Percentiles rank a stretch among this genome's conserved stretches.
Evolutionary conservation across 92 coral and sea anemone species (phyloP).

Genomic region (Zoanthus gigantus): DNA sequence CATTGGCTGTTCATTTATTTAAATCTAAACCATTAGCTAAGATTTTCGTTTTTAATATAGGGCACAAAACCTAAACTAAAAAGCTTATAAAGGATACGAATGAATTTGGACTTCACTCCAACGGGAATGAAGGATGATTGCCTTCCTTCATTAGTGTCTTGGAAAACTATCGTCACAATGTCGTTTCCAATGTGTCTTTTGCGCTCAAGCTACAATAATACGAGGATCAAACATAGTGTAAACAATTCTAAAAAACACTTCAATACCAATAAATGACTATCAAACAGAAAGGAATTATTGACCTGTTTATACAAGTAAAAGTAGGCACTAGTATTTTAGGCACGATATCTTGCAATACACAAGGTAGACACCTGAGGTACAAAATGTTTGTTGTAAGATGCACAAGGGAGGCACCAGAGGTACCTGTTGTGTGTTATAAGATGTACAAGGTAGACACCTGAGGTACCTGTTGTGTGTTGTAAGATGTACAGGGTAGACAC

Average conservation of each 20-base stretch:
- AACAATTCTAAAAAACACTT: background rate
- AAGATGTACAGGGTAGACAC: background rate
- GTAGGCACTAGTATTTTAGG: no score
- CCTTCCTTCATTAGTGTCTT: slow-evolving; percentile 83
- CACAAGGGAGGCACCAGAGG: background rate
- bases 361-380: no score
- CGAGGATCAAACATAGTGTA: background rate
- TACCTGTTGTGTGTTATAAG: background rate
- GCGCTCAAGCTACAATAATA: slow-evolving; percentile 82
- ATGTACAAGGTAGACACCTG: background rate
- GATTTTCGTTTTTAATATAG: background rate
- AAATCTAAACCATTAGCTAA: no score
- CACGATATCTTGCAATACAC: no score
- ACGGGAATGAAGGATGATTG: slow-evolving; percentile 89
- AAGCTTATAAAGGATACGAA: slow-evolving; percentile 85
- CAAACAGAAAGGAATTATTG: background rate
- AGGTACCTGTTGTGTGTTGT: background rate
- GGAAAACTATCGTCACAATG: slow-evolving; percentile 96
- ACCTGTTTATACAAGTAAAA: background rate
- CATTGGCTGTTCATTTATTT: no score
- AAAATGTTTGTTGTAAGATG: no score
- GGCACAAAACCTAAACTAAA: background rate
- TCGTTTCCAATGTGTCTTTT: slow-evolving; percentile 99
- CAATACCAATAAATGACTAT: background rate
- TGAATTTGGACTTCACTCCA: slow-evolving; percentile 94